Evolutionary conservation across 2,113 vertebrate genomes (phyloP).

Genomic region (Aramus guarauna): DNA sequence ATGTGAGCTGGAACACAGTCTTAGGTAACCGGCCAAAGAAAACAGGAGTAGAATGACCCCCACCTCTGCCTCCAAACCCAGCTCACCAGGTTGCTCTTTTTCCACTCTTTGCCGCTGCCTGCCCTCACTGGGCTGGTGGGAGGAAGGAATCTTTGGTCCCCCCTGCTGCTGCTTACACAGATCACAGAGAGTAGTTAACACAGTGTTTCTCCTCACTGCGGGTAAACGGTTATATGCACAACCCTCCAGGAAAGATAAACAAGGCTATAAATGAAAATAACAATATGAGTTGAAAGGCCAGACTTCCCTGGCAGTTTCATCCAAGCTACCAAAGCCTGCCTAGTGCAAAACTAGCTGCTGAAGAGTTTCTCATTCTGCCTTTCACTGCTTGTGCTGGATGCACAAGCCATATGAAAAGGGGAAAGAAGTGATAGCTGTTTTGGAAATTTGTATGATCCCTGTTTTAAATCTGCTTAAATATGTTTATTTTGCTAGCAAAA

Average conservation of each 20-base stretch:
- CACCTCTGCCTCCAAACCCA: neutral
- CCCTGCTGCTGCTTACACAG: neutral
- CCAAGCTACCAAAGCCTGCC: neutral
- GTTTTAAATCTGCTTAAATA: neutral
- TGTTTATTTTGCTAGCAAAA: slow-evolving; percentile 4
- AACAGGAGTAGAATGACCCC: neutral
- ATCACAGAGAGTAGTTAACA: neutral
- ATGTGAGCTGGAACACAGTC: neutral
- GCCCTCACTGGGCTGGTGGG: neutral
- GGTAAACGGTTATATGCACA: neutral
- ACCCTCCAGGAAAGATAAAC: neutral
- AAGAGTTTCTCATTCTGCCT: neutral
- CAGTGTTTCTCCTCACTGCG: neutral
- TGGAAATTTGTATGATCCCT: neutral
- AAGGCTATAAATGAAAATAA: neutral
- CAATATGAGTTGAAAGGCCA: neutral
- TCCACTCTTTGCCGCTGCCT: neutral
- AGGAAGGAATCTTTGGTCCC: neutral
- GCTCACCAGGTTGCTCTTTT: neutral
- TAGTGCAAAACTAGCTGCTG: neutral
- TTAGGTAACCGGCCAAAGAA: neutral
- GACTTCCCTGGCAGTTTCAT: neutral
- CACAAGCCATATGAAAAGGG: neutral
- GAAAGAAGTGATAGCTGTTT: neutral
- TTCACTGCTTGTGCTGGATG: neutral